Percentiles rank a stretch among this genome's conserved stretches.
These are phyloP conservation scores for Elephas maximus DNA, from an alignment of 2,113 vertebrate species.

Conservation along the genomic window DNA sequence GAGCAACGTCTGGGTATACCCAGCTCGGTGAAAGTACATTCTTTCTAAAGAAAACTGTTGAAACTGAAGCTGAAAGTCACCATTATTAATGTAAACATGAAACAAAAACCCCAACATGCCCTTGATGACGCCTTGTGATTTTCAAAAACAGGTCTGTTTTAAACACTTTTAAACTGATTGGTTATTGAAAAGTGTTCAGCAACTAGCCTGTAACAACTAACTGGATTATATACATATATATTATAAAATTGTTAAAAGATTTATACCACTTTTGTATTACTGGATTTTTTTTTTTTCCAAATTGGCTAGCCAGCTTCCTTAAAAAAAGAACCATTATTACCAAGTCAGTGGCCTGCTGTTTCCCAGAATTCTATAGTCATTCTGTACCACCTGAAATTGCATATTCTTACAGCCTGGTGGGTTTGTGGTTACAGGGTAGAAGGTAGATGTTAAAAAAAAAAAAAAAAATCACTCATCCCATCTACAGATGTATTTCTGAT, in stretches of 20 bases:
- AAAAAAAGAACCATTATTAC: background rate
- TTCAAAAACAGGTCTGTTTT: background rate
- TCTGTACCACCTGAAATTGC: background rate
- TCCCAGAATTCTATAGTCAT: background rate
- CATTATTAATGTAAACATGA: background rate
- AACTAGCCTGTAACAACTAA: background rate
- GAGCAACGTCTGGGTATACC: background rate
- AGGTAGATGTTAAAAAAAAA: no score
- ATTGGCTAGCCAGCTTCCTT: background rate
- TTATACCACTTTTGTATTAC: background rate
- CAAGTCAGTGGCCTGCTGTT: background rate
- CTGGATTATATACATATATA: background rate
- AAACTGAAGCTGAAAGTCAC: slow-evolving; percentile 23
- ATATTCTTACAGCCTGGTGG: background rate
- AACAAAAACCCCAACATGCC: background rate
- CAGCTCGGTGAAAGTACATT: background rate
- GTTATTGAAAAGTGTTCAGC: background rate
- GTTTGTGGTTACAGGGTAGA: background rate
- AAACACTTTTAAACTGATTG: background rate
- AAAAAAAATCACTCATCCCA: background rate
- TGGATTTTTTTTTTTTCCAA: background rate
- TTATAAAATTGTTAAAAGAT: background rate
- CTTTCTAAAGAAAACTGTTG: background rate
- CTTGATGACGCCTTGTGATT: background rate
- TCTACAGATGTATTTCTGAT: background rate